phyloP scores from a whole-genome alignment of 2,797 vertebrate genomes.

The Dicrostonyx torquatus region DNA sequence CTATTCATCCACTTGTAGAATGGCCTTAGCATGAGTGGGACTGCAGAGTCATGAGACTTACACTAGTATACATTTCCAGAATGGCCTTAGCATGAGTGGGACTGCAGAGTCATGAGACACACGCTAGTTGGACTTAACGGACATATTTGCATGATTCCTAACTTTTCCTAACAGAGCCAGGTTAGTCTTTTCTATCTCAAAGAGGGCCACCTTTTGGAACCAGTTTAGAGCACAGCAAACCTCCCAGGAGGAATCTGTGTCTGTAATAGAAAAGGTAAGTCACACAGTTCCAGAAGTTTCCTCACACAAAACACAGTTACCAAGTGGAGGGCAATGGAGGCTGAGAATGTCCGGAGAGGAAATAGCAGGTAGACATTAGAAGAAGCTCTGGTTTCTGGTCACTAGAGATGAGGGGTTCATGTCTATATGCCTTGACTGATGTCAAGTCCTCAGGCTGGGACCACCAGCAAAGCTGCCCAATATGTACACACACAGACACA shows the following conservation, averaged over 20 bases:
- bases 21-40: background rate
- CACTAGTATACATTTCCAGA: too few relatives aligned
- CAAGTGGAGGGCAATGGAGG: background rate
- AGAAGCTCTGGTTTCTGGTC: background rate
- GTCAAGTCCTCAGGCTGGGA: background rate
- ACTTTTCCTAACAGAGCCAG: background rate
- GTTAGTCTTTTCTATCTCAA: background rate
- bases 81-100: background rate
- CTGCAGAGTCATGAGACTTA: too few relatives aligned
- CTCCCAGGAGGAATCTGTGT: background rate
- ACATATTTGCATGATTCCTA: background rate
- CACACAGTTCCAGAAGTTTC: background rate
- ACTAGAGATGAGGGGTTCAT: background rate
- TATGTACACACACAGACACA: background rate
- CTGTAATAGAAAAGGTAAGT: background rate
- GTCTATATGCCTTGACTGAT: background rate
- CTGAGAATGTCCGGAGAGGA: background rate
- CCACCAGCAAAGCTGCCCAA: background rate
- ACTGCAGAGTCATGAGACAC: fast-evolving
- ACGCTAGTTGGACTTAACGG: too few relatives aligned
- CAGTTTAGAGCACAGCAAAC: fast-evolving
- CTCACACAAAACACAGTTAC: too few relatives aligned
- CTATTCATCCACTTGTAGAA: too few relatives aligned
- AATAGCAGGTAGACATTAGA: too few relatives aligned
- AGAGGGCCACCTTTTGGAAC: background rate